Evolutionary conservation across 2,888 invertebrate species (phyloP).

Genomic region (Empis stercorea): DNA sequence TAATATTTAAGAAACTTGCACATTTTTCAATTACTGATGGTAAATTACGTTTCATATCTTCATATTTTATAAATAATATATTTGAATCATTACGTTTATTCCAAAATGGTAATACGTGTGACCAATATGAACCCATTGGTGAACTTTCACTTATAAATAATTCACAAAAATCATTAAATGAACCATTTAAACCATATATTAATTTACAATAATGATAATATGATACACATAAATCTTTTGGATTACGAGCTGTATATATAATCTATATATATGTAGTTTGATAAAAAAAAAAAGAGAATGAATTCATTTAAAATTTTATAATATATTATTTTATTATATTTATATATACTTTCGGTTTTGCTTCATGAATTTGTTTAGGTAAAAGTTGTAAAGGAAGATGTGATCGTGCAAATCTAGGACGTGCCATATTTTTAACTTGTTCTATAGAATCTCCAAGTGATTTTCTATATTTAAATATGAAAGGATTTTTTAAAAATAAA

Average conservation of each 20-base stretch:
- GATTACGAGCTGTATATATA: constrained; percentile 77
- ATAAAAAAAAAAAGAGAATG: not conserved
- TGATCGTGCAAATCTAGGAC: constrained; percentile 61
- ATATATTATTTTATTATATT: not conserved
- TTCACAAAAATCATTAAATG: constrained; percentile 64
- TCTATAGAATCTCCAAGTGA: constrained; percentile 57
- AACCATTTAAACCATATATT: constrained; percentile 49
- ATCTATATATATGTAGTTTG: constrained; percentile 48
- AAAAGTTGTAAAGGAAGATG: constrained; percentile 61
- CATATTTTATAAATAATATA: constrained; percentile 65
- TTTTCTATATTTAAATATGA: constrained; percentile 17
- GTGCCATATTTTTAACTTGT: constrained; percentile 50
- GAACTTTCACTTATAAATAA: constrained; percentile 54
- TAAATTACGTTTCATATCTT: constrained; percentile 68
- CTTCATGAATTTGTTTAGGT: constrained; percentile 47
- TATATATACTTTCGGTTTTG: constrained; percentile 55
- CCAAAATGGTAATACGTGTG: constrained; percentile 57
- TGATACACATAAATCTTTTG: constrained; percentile 82
- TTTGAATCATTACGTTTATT: constrained; percentile 54
- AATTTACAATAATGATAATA: constrained; percentile 71
- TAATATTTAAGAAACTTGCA: constrained; percentile 42
- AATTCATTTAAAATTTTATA: not conserved
- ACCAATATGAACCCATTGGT: constrained; percentile 51
- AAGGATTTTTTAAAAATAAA: not conserved
- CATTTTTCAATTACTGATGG: constrained; percentile 51